Conservation (phyloP, 2,797 vertebrate species). For the Buceros bicornis region DNA sequence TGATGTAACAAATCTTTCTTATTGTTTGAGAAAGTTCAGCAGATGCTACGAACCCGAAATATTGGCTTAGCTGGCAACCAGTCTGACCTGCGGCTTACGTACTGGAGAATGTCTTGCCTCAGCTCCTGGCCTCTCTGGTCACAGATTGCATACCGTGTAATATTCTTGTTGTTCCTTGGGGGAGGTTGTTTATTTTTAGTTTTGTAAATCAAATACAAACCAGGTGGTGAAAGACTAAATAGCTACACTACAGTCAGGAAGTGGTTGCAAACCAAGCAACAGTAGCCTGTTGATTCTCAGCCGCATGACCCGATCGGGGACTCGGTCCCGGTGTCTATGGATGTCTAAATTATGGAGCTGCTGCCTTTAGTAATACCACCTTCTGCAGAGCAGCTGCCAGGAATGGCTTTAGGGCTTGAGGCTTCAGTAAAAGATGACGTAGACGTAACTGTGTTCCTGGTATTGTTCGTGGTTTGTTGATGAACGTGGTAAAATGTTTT, state of each 20-base stretch:
- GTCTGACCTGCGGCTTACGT: slow-evolving; percentile 42
- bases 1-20: slow-evolving; percentile 39
- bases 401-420: background rate
- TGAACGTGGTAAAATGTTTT: background rate
- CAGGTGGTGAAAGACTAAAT: slow-evolving; percentile 55
- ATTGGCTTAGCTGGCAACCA: slow-evolving; percentile 22
- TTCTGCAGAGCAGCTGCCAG: slow-evolving; percentile 8
- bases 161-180: slow-evolving; percentile 35
- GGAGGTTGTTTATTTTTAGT: slow-evolving; percentile 49
- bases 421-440: background rate
- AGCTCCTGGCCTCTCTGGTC: background rate
- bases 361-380: background rate
- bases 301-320: background rate
- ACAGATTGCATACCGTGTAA: slow-evolving; percentile 27
- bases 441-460: background rate
- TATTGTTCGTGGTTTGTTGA: slow-evolving; percentile 21
- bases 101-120: background rate
- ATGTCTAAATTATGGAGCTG: background rate
- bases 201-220: slow-evolving; percentile 60
- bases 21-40: slow-evolving; percentile 38
- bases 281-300: slow-evolving; percentile 57
- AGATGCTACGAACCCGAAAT: slow-evolving; percentile 51
- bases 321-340: background rate
- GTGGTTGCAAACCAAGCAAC: slow-evolving; percentile 55
- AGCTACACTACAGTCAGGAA: slow-evolving; percentile 46